A percentile compares a stretch with the other conserved stretches of the same genome.
phyloP scores from a whole-genome alignment of 1,140 invertebrate species.

The Trachymyrmex cornetzi region DNA sequence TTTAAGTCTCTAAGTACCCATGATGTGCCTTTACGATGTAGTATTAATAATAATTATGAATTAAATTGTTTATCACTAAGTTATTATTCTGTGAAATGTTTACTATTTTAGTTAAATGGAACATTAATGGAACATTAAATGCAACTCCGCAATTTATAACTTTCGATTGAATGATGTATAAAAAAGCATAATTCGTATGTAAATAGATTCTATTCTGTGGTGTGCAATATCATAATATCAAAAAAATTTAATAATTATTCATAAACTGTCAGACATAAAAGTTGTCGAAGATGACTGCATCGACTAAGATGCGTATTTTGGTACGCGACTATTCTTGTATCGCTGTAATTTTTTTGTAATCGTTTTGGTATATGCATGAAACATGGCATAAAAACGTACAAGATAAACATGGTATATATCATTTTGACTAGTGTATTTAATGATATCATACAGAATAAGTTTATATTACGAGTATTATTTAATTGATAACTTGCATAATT shows the following conservation, averaged over 20 bases:
- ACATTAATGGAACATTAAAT: conserved; percentile 1
- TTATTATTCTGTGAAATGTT: conserved; percentile 12
- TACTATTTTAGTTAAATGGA: not conserved
- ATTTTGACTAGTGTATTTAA: conserved; percentile 83
- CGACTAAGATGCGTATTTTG: not conserved
- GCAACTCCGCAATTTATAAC: not conserved
- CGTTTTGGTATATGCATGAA: not conserved
- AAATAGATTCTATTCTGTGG: not conserved
- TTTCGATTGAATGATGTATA: not conserved
- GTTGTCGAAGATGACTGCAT: not conserved
- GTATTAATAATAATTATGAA: conserved; percentile 19
- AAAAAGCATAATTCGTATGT: not conserved
- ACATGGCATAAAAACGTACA: conserved; percentile 2
- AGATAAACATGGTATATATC: conserved; percentile 25
- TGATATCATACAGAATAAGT: conserved; percentile 80
- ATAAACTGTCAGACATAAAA: not conserved
- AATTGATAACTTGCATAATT: conserved; percentile 66
- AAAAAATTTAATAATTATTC: conserved; percentile 30
- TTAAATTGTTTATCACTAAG: conserved; percentile 37
- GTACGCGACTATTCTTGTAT: not conserved
- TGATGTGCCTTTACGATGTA: conserved; percentile 36
- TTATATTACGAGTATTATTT: conserved; percentile 76
- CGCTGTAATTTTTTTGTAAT: not conserved
- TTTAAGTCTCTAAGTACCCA: conserved; percentile 28
- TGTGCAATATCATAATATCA: not conserved